Evolutionary conservation across 2,113 vertebrate species (phyloP).

Genomic region (Psittacula cyanocephala): DNA sequence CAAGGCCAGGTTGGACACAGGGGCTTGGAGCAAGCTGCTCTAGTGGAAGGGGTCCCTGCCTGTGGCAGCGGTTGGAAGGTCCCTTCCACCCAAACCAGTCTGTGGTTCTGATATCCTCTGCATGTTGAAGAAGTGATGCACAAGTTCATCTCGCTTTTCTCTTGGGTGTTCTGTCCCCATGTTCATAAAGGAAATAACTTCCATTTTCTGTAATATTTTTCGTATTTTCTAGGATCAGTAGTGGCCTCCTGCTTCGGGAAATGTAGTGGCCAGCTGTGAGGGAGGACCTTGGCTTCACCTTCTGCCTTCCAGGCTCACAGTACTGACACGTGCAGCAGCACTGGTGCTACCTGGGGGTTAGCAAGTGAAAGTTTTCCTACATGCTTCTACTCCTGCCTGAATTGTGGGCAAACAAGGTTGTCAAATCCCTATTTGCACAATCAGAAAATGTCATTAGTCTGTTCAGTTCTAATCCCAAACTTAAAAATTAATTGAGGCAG

Average conservation of each 20-base stretch:
- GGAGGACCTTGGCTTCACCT: conserved; percentile 1
- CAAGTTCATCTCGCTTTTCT: neutral
- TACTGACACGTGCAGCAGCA: neutral
- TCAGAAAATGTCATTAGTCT: conserved; percentile 57
- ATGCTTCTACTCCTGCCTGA: neutral
- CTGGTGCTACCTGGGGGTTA: neutral
- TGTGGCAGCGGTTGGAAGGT: neutral
- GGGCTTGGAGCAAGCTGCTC: neutral
- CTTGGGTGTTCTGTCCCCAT: neutral
- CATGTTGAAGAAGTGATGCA: neutral
- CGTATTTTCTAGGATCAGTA: neutral
- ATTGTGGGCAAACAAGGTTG: conserved; percentile 17
- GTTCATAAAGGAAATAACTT: neutral
- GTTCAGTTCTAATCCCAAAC: conserved; percentile 60
- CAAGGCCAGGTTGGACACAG: neutral
- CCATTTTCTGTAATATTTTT: neutral
- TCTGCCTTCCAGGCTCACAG: neutral
- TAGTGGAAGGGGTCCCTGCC: neutral
- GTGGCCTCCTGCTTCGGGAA: neutral
- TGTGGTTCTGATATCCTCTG: neutral
- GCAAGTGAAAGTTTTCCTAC: neutral
- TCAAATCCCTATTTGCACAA: conserved; percentile 45
- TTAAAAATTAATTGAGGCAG: conserved; percentile 68
- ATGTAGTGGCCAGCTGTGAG: neutral
- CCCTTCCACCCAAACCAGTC: neutral